Evolutionary conservation across 2,797 vertebrate genomes (phyloP).

Genomic region (Bothrops alternatus): DNA sequence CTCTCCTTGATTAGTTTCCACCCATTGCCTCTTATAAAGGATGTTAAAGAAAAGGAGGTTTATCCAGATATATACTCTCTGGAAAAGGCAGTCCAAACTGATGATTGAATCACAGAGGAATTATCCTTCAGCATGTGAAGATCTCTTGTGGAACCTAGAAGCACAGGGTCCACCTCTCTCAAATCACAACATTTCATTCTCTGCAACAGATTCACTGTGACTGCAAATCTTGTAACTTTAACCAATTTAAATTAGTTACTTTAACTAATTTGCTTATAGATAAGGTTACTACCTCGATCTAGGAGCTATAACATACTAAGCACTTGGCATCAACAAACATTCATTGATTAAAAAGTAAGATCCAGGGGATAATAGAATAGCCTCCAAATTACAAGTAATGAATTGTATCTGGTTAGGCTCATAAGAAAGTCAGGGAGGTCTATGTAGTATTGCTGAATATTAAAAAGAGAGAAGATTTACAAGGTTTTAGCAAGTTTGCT

Average conservation of each 20-base stretch:
- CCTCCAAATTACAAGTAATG: not conserved
- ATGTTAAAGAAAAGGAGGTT: not conserved
- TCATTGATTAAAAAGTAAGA: not conserved
- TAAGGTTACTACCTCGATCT: not conserved
- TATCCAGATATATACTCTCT: not conserved
- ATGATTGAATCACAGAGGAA: not conserved
- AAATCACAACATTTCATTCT: not conserved
- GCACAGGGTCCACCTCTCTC: not conserved
- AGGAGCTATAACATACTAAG: not conserved
- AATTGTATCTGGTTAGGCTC: not conserved
- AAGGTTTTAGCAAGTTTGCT: not conserved
- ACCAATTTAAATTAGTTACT: not conserved
- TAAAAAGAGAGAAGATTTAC: not conserved
- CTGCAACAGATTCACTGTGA: not conserved
- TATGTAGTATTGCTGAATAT: not conserved
- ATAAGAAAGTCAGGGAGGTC: not conserved
- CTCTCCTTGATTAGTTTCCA: not conserved
- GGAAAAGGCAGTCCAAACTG: not conserved
- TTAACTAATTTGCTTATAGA: not conserved
- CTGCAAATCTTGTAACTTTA: not conserved
- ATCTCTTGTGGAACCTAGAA: not conserved
- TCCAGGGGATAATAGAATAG: not conserved
- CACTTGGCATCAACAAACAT: not conserved
- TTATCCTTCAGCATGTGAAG: not conserved
- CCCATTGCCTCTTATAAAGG: not conserved